Evolutionary conservation across 1,140 invertebrate species (phyloP).

Genomic region (Chymomyza costata): DNA sequence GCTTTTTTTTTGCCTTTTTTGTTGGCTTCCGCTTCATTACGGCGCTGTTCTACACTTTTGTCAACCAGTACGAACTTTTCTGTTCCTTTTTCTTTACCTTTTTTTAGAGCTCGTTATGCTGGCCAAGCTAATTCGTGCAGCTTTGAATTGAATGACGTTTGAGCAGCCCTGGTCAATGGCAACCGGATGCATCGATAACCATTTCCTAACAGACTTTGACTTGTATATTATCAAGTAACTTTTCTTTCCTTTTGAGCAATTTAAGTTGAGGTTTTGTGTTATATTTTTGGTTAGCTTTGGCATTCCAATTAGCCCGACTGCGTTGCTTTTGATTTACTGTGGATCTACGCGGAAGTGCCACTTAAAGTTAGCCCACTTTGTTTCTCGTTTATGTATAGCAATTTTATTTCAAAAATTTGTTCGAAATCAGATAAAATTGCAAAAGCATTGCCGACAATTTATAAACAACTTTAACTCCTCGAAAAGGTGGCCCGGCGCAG

Average conservation of each 20-base stretch:
- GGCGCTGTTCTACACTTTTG: slow-evolving; percentile 51
- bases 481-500: no score
- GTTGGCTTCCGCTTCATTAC: slow-evolving; percentile 67
- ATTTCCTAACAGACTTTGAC: slow-evolving; percentile 41
- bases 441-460: no score
- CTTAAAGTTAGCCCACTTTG: no score
- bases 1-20: slow-evolving; percentile 26
- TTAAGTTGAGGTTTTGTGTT: no score
- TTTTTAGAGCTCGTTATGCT: slow-evolving; percentile 35
- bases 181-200: slow-evolving; percentile 68
- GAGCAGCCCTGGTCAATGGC: slow-evolving; percentile 21
- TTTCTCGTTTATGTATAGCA: no score
- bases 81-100: slow-evolving; percentile 6
- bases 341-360: no score
- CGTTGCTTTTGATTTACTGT: neutral
- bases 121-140: slow-evolving; percentile 54
- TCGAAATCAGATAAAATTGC: no score
- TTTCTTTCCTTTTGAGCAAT: no score
- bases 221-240: no score
- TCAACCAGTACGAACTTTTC: slow-evolving; percentile 16
- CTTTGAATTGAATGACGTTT: slow-evolving; percentile 48
- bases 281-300: slow-evolving; percentile 18
- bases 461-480: no score
- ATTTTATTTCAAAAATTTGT: no score
- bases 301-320: slow-evolving; percentile 64